Conservation (phyloP, 2,888 invertebrate genomes). For the Ophion ventricosus region DNA sequence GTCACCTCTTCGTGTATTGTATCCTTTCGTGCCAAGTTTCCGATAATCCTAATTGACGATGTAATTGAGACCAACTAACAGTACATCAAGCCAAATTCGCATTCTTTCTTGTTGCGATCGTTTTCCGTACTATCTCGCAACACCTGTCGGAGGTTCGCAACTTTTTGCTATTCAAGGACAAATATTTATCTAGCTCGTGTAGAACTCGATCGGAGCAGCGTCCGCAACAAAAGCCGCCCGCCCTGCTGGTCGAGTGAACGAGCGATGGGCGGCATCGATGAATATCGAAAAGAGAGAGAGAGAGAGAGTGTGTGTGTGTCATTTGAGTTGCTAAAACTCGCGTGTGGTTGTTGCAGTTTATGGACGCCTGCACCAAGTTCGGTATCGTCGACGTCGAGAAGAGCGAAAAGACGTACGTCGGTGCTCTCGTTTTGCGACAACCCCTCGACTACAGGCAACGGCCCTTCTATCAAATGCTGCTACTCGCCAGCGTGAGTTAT, state of each 20-base stretch:
- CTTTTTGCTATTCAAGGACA: conserved; percentile 39
- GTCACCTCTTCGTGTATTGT: not conserved
- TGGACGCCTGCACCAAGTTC: conserved; percentile 89
- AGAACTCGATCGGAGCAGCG: conserved; percentile 1
- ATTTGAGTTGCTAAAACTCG: conserved; percentile 54
- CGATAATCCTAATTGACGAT: not conserved
- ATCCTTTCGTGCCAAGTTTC: not conserved
- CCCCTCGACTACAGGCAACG: conserved; percentile 91
- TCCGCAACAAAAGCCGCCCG: conserved; percentile 19
- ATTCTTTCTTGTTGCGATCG: not conserved
- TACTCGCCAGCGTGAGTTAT: conserved; percentile 89
- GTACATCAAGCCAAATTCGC: not conserved
- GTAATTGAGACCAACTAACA: not conserved
- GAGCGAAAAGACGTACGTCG: conserved; percentile 89
- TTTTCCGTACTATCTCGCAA: not conserved
- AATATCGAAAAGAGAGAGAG: conserved; percentile 49
- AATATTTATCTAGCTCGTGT: conserved; percentile 53
- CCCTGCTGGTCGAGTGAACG: conserved; percentile 16
- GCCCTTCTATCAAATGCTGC: conserved; percentile 90
- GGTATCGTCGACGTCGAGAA: conserved; percentile 87
- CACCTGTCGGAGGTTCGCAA: not conserved
- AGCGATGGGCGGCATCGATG: conserved; percentile 57
- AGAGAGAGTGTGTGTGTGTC: conserved; percentile 7
- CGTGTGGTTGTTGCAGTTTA: conserved; percentile 84
- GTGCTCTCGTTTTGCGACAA: conserved; percentile 88